A percentile compares a stretch with the other conserved stretches of the same genome.
Conservation (phyloP, 2,797 vertebrate species). For the Salarias fasciatus region DNA sequence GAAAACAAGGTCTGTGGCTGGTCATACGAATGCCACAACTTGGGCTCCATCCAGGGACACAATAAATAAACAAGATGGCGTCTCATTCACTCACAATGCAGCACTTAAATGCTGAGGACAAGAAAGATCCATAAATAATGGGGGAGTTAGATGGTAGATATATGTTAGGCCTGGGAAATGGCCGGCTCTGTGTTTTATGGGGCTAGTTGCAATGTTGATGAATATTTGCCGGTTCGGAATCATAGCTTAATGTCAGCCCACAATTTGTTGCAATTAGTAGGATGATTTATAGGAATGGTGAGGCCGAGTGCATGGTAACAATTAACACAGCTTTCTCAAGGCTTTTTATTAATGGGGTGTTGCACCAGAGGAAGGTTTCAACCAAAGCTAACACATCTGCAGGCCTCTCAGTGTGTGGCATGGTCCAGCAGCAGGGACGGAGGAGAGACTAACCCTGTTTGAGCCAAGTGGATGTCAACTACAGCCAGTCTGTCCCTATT, state of each 20-base stretch:
- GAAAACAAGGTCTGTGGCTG: conserved; percentile 62
- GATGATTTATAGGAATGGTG: conserved; percentile 84
- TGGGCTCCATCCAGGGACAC: conserved; percentile 53
- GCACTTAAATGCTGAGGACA: conserved; percentile 78
- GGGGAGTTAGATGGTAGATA: conserved; percentile 72
- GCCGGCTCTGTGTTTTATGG: conserved; percentile 78
- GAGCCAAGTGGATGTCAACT: conserved; percentile 4
- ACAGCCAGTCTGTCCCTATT: neutral
- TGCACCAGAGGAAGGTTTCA: conserved; percentile 70
- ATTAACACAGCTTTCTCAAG: conserved; percentile 81
- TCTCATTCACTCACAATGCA: conserved; percentile 73
- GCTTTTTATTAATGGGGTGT: conserved; percentile 84
- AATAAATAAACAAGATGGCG: conserved; percentile 75
- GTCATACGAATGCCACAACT: conserved; percentile 51
- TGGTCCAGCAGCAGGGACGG: conserved; percentile 25
- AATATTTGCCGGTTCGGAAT: conserved; percentile 85
- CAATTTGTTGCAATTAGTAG: conserved; percentile 87
- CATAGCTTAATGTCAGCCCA: conserved; percentile 87
- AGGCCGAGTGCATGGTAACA: conserved; percentile 80
- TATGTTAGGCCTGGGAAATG: conserved; percentile 78
- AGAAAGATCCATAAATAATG: conserved; percentile 83
- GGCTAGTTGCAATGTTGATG: conserved; percentile 83
- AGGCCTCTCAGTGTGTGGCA: conserved; percentile 62
- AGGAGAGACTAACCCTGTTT: conserved; percentile 20
- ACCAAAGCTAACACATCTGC: conserved; percentile 67